Conservation (phyloP, 2,888 invertebrate genomes). For the Uloborus plumipes region DNA sequence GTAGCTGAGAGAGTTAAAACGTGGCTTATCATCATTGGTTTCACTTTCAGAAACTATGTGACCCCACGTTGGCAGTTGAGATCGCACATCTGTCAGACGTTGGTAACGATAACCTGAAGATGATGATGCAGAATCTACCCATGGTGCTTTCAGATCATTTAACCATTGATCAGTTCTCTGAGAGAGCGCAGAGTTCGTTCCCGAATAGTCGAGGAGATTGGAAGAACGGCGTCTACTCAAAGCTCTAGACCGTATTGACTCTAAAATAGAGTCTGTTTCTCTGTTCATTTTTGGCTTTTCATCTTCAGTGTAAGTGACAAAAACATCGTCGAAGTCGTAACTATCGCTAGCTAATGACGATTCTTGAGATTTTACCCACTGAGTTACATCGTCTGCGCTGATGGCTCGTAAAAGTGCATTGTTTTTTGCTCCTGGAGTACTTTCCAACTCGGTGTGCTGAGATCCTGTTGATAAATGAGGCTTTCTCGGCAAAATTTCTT, state of each 20-base stretch:
- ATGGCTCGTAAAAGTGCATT: slow-evolving; percentile 42
- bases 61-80: slow-evolving; percentile 54
- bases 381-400: slow-evolving; percentile 58
- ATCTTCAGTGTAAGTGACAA: slow-evolving; percentile 67
- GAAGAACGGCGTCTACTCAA: slow-evolving; percentile 48
- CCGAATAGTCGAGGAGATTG: slow-evolving; percentile 50
- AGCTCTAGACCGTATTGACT: slow-evolving; percentile 25
- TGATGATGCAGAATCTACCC: slow-evolving; percentile 38
- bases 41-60: slow-evolving; percentile 40
- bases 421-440: slow-evolving; percentile 20
- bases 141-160: slow-evolving; percentile 25
- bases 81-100: slow-evolving; percentile 29
- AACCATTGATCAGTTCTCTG: slow-evolving; percentile 45
- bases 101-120: slow-evolving; percentile 17
- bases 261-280: slow-evolving; percentile 28
- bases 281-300: slow-evolving; percentile 40
- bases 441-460: slow-evolving; percentile 22
- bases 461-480: slow-evolving; percentile 10
- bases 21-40: slow-evolving; percentile 11
- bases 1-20: slow-evolving; percentile 41
- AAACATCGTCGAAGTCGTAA: slow-evolving; percentile 67
- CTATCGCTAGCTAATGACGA: slow-evolving; percentile 66
- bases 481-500: slow-evolving; percentile 12
- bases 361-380: slow-evolving; percentile 64
- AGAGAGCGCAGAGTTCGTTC: slow-evolving; percentile 29